These are phyloP conservation scores for Drosophila sturtevanti DNA, from an alignment of 1,140 invertebrate genomes.

Conservation along the genomic window DNA sequence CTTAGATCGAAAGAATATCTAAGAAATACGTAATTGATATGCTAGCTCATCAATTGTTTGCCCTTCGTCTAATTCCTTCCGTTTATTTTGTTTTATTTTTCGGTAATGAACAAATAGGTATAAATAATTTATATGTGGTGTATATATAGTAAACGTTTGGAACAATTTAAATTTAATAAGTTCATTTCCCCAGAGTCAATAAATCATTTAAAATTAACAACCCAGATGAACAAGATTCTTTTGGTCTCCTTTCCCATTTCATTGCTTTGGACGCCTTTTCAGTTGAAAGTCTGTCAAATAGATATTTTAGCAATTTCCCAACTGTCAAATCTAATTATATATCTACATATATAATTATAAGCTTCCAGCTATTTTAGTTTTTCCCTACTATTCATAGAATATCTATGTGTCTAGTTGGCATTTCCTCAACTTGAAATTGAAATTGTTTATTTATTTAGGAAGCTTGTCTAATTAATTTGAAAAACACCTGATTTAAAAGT, in stretches of 20 bases:
- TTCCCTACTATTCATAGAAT: background rate
- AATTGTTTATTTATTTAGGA: slow-evolving; percentile 47
- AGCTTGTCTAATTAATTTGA: slow-evolving; percentile 52
- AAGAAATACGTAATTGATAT: slow-evolving; percentile 9
- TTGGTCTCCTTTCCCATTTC: background rate
- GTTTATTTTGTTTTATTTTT: background rate
- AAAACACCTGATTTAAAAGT: slow-evolving; percentile 52
- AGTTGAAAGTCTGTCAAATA: slow-evolving; percentile 6
- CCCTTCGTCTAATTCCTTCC: background rate
- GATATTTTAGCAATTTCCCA: background rate
- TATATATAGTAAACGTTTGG: background rate
- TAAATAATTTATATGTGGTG: background rate
- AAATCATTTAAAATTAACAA: slow-evolving; percentile 4
- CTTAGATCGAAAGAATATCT: slow-evolving; percentile 1
- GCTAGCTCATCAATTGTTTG: slow-evolving; percentile 10
- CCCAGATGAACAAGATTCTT: background rate
- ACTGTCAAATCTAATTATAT: slow-evolving; percentile 8
- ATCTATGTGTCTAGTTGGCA: slow-evolving; percentile 46
- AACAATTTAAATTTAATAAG: slow-evolving; percentile 5
- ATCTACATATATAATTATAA: background rate
- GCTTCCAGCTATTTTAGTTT: slow-evolving; percentile 1
- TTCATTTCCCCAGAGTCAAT: background rate
- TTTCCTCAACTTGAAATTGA: slow-evolving; percentile 28
- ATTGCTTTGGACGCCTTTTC: background rate
- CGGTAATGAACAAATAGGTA: background rate